Evolutionary conservation across 2,797 vertebrate species (phyloP).

Genomic region (Takifugu ocellatus): DNA sequence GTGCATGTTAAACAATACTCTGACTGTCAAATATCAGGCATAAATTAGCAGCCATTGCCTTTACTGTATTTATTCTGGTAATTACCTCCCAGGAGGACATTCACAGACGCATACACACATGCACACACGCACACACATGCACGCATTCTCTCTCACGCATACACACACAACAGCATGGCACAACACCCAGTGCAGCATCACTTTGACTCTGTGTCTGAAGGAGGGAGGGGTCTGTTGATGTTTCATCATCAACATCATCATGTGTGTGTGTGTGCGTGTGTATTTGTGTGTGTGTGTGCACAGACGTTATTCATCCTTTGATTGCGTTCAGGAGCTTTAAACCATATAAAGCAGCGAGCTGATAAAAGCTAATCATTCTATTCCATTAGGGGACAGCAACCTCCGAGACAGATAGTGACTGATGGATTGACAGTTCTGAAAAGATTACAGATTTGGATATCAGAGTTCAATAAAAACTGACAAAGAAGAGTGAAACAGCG

Average conservation of each 20-base stretch:
- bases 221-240: slow-evolving; percentile 46
- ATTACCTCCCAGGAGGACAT: slow-evolving; percentile 81
- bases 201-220: slow-evolving; percentile 51
- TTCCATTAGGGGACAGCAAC: slow-evolving; percentile 68
- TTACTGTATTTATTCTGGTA: slow-evolving; percentile 84
- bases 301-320: slow-evolving; percentile 55
- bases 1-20: slow-evolving; percentile 81
- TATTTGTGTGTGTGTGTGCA: slow-evolving; percentile 26
- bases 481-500: slow-evolving; percentile 62
- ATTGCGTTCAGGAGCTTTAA: slow-evolving; percentile 55
- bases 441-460: slow-evolving; percentile 59
- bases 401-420: slow-evolving; percentile 59
- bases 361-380: slow-evolving; percentile 64
- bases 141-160: slow-evolving; percentile 36
- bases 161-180: slow-evolving; percentile 61
- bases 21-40: slow-evolving; percentile 83
- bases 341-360: slow-evolving; percentile 50
- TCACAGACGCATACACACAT: slow-evolving; percentile 36
- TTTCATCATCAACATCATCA: slow-evolving; percentile 55
- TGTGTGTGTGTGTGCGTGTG: slow-evolving; percentile 7
- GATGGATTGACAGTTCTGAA: slow-evolving; percentile 71
- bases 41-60: slow-evolving; percentile 81
- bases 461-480: slow-evolving; percentile 70
- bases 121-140: slow-evolving; percentile 29
- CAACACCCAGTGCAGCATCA: slow-evolving; percentile 53